These are phyloP conservation scores for Aplysina aerophoba DNA, from an alignment of 37 sponge, comb jelly and placozoan species.

Conservation along the genomic window DNA sequence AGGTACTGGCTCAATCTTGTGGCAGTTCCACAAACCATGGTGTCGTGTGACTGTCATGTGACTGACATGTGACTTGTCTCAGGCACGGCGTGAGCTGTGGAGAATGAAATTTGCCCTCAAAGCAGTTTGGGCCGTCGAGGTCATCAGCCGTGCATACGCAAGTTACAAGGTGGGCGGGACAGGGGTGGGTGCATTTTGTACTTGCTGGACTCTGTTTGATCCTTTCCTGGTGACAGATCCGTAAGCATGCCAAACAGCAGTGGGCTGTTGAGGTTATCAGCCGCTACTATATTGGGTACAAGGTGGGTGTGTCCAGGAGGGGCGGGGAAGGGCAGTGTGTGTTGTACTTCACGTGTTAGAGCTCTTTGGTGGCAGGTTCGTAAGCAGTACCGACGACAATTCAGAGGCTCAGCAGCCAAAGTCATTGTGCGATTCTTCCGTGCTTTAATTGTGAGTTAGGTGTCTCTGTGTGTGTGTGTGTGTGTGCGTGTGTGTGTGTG, in stretches of 20 bases:
- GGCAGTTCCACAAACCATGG: too few relatives aligned
- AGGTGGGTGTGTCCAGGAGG: constrained; percentile 11
- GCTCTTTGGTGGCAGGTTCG: neutral
- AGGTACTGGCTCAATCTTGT: neutral
- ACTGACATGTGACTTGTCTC: constrained; percentile 1
- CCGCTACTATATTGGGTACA: constrained; percentile 43
- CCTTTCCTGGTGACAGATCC: constrained; percentile 49
- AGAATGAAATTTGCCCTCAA: constrained; percentile 38
- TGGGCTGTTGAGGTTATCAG: constrained; percentile 50
- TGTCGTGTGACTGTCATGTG: constrained; percentile 2
- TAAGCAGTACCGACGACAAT: constrained; percentile 1
- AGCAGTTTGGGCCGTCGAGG: constrained; percentile 33
- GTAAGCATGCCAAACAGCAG: neutral
- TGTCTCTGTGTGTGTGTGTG: constrained; percentile 1
- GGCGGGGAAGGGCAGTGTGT: too few relatives aligned
- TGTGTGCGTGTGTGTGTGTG: neutral
- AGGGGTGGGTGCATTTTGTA: constrained; percentile 34
- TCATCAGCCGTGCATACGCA: constrained; percentile 34
- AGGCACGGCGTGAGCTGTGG: constrained; percentile 50
- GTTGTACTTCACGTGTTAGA: too few relatives aligned
- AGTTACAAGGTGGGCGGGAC: constrained; percentile 46
- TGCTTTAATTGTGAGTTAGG: constrained; percentile 8
- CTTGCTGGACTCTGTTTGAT: too few relatives aligned
- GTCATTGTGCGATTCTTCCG: constrained; percentile 7
- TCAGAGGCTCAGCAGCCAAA: constrained; percentile 1